Percentiles rank a stretch among this genome's conserved stretches.
Conservation (phyloP, 2,797 vertebrate genomes). For the Coregonus ussuriensis region DNA sequence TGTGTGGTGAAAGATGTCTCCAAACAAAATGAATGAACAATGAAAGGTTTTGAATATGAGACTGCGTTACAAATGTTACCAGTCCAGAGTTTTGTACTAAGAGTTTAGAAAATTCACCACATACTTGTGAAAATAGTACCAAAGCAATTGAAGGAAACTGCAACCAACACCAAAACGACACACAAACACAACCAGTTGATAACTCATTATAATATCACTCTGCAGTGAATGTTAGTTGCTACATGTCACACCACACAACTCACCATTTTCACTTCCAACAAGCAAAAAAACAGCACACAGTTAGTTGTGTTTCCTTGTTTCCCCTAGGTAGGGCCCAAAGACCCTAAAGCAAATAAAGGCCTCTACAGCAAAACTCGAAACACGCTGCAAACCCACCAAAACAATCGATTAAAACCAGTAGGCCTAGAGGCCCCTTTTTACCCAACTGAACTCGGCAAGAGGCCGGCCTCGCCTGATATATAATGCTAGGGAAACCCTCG, state of each 20-base stretch:
- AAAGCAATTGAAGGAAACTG: not conserved
- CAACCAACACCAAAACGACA: not conserved
- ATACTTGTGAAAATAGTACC: too few species aligned
- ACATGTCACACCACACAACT: not conserved
- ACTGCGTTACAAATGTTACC: too few species aligned
- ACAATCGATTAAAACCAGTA: too few species aligned
- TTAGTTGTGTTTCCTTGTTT: not conserved
- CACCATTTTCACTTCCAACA: not conserved
- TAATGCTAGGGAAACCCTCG: not conserved
- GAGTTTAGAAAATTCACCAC: too few species aligned
- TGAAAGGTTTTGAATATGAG: too few species aligned
- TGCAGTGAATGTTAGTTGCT: not conserved
- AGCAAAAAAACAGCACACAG: not conserved
- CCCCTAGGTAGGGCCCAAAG: not conserved
- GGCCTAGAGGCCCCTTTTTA: not conserved
- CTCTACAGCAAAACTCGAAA: too few species aligned
- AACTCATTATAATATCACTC: not conserved
- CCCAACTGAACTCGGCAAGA: not conserved
- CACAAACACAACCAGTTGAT: not conserved
- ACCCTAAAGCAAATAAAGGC: not conserved
- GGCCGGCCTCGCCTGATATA: not conserved
- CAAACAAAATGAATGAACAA: too few species aligned
- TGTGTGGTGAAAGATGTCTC: too few species aligned
- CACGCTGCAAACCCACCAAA: not conserved
- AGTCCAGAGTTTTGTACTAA: too few species aligned